Evolutionary conservation across 1,140 invertebrate genomes (phyloP).

Genomic region (Amyelois transitella): DNA sequence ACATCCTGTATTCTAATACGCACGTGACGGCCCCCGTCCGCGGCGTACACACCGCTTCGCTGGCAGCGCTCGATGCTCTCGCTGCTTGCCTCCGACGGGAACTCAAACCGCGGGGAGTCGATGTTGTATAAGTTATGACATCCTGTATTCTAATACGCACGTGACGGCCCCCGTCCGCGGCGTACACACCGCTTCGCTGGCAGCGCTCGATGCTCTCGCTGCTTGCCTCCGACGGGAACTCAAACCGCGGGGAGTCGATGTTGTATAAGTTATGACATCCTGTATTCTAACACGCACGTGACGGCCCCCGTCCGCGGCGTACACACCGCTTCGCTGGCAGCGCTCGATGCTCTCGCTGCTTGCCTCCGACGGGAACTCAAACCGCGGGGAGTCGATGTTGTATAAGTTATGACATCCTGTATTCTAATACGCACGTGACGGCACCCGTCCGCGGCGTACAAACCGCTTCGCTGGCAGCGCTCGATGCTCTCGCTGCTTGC

Average conservation of each 20-base stretch:
- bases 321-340: conserved; percentile 86
- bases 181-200: conserved; percentile 86
- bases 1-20: no score
- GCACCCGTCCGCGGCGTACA: conserved; percentile 87
- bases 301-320: conserved; percentile 86
- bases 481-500: conserved; percentile 88
- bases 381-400: conserved; percentile 82
- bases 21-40: conserved; percentile 85
- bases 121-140: no score
- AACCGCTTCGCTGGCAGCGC: conserved; percentile 84
- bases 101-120: conserved; percentile 83
- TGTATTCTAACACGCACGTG: conserved; percentile 84
- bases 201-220: conserved; percentile 86
- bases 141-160: no score
- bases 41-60: conserved; percentile 86
- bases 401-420: no score
- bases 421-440: conserved; percentile 85
- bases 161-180: conserved; percentile 86
- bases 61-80: conserved; percentile 87
- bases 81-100: conserved; percentile 87
- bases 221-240: conserved; percentile 88
- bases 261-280: conserved; percentile 78
- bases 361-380: conserved; percentile 89
- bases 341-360: conserved; percentile 85
- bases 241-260: conserved; percentile 82